These are phyloP conservation scores for Noctua janthina DNA, from an alignment of 2,888 invertebrate species.

Conservation along the genomic window DNA sequence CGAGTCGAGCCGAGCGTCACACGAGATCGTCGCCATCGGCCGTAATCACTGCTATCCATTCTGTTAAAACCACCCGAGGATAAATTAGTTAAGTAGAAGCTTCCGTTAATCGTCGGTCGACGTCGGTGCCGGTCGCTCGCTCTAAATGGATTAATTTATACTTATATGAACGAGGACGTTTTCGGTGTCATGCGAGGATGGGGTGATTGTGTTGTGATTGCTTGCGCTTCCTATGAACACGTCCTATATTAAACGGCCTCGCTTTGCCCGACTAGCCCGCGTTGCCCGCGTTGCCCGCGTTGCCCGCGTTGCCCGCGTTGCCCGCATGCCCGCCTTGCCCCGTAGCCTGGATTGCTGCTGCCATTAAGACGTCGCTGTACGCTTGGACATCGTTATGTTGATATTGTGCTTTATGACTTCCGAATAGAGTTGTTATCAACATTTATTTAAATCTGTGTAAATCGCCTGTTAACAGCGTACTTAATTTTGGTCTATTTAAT, in stretches of 20 bases:
- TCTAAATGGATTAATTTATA: constrained; percentile 91
- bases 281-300: constrained; percentile 67
- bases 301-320: constrained; percentile 67
- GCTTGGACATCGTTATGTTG: constrained; percentile 64
- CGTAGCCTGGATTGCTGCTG: constrained; percentile 55
- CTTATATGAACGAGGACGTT: constrained; percentile 90
- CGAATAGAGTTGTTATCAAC: constrained; percentile 61
- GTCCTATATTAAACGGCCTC: constrained; percentile 82
- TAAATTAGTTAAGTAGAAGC: constrained; percentile 91
- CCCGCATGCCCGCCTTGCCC: constrained; percentile 66
- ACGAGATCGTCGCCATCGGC: constrained; percentile 81
- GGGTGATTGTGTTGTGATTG: constrained; percentile 90
- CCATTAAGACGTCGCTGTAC: constrained; percentile 69
- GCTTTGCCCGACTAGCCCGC: constrained; percentile 70
- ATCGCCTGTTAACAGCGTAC: constrained; percentile 40
- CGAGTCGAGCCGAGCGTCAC: constrained; percentile 76
- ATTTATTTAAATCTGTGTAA: constrained; percentile 58
- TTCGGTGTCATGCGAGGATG: constrained; percentile 90
- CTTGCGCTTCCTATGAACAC: constrained; percentile 88
- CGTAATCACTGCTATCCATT: constrained; percentile 91
- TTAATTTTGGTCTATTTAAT: constrained; percentile 15
- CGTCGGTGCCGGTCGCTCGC: constrained; percentile 86
- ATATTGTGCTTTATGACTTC: constrained; percentile 70
- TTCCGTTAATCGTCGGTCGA: constrained; percentile 90
- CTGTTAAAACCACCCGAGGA: constrained; percentile 91